These are phyloP conservation scores for Clarias macrocephalus DNA, from an alignment of 2,113 vertebrate species.

Conservation along the genomic window DNA sequence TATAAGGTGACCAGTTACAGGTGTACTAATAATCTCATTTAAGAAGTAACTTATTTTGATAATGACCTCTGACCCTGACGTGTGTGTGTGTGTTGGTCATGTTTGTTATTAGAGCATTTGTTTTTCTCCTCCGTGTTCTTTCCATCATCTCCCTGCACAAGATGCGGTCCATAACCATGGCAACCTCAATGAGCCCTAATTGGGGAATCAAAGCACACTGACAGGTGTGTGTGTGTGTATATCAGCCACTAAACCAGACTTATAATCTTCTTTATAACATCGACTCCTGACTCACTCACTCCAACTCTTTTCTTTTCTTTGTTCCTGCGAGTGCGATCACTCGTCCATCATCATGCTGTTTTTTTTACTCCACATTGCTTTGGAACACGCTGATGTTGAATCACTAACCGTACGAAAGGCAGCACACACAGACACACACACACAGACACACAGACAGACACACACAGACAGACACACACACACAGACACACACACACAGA, in stretches of 20 bases:
- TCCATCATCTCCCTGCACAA: conserved; percentile 3
- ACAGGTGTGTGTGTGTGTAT: background rate
- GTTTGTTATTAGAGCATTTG: background rate
- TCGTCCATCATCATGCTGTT: background rate
- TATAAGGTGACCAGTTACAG: background rate
- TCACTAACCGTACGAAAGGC: too few relatives aligned
- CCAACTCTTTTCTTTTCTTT: background rate
- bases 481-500: too few relatives aligned
- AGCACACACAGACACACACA: too few relatives aligned
- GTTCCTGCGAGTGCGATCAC: background rate
- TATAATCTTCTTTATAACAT: background rate
- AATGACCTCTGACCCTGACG: background rate
- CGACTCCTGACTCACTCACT: background rate
- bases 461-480: too few relatives aligned
- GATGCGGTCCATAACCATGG: conserved; percentile 39
- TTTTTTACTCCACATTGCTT: background rate
- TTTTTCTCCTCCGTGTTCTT: background rate
- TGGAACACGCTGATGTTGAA: too few relatives aligned
- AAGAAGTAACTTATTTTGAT: background rate
- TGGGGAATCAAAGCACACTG: conserved; percentile 34
- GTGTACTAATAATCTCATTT: background rate
- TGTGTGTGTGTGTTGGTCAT: too few relatives aligned
- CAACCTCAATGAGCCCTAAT: conserved; percentile 36
- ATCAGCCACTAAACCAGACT: background rate
- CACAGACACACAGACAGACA: too few relatives aligned